phyloP scores from a whole-genome alignment of 2,113 vertebrate genomes.

The Apteryx mantelli region DNA sequence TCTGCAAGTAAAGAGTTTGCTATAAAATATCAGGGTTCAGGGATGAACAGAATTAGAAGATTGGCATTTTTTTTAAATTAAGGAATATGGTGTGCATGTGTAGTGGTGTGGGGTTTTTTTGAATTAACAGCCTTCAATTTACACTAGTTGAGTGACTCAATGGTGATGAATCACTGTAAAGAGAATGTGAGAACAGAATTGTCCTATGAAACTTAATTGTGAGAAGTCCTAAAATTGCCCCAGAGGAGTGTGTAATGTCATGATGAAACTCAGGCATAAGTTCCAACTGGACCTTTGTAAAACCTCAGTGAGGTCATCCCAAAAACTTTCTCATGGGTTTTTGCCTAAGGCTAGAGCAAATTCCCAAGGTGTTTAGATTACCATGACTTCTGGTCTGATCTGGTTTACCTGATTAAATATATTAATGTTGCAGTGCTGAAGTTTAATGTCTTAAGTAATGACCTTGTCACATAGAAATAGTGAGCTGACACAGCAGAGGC shows the following conservation, averaged over 20 bases:
- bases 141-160: no score
- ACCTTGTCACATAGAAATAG: accelerated
- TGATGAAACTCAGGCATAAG: no score
- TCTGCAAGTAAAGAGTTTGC: background rate
- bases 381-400: accelerated
- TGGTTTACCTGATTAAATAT: accelerated
- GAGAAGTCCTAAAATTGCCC: accelerated
- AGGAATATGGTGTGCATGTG: no score
- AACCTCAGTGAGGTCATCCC: background rate
- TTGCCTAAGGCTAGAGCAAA: accelerated
- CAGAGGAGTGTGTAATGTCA: accelerated
- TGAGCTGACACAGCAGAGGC: accelerated
- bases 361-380: accelerated
- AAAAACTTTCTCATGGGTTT: accelerated
- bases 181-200: accelerated
- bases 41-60: no score
- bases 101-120: no score
- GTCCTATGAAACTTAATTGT: accelerated
- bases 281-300: no score
- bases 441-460: accelerated
- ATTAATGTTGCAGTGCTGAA: accelerated
- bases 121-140: background rate
- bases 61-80: background rate
- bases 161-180: accelerated
- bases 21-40: accelerated